Conservation (phyloP, 2,797 vertebrate species). For the Centroberyx gerrardi region DNA sequence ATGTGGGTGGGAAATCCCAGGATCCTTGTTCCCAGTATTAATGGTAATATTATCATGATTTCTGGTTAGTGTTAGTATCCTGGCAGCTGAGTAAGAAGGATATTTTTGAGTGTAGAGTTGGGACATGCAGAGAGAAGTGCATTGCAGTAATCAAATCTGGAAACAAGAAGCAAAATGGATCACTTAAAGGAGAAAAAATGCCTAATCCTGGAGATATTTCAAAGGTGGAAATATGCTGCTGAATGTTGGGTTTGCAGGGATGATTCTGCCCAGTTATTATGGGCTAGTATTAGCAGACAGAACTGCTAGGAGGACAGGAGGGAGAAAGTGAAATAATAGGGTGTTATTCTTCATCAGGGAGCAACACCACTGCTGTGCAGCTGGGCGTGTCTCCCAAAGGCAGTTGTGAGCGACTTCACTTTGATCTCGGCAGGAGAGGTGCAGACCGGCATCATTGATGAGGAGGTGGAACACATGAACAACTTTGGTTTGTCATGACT, state of each 20-base stretch:
- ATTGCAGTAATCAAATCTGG: neutral
- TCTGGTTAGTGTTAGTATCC: slow-evolving; percentile 48
- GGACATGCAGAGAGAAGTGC: neutral
- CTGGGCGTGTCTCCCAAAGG: slow-evolving; percentile 74
- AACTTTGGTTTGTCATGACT: slow-evolving; percentile 68
- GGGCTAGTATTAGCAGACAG: slow-evolving; percentile 33
- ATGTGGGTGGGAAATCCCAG: slow-evolving; percentile 65
- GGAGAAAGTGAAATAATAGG: slow-evolving; percentile 34
- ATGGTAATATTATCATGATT: slow-evolving; percentile 58
- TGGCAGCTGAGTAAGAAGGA: slow-evolving; percentile 40
- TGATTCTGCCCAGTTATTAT: slow-evolving; percentile 26
- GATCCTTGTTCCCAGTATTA: slow-evolving; percentile 47
- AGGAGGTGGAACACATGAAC: slow-evolving; percentile 72
- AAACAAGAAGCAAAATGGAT: neutral
- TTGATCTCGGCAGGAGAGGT: slow-evolving; percentile 77
- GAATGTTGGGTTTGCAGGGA: slow-evolving; percentile 15
- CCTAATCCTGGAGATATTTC: slow-evolving; percentile 10
- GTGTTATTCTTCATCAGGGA: slow-evolving; percentile 57
- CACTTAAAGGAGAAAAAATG: slow-evolving; percentile 26
- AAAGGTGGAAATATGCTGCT: neutral
- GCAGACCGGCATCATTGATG: slow-evolving; percentile 80
- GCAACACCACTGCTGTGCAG: slow-evolving; percentile 59
- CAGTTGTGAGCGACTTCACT: slow-evolving; percentile 74
- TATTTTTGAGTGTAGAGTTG: slow-evolving; percentile 26
- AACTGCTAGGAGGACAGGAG: slow-evolving; percentile 45